Evolutionary conservation across 2,888 invertebrate genomes (phyloP), one percentile per base, ranked within the genome.

Genomic region (Eretmocerus hayati): DNA sequence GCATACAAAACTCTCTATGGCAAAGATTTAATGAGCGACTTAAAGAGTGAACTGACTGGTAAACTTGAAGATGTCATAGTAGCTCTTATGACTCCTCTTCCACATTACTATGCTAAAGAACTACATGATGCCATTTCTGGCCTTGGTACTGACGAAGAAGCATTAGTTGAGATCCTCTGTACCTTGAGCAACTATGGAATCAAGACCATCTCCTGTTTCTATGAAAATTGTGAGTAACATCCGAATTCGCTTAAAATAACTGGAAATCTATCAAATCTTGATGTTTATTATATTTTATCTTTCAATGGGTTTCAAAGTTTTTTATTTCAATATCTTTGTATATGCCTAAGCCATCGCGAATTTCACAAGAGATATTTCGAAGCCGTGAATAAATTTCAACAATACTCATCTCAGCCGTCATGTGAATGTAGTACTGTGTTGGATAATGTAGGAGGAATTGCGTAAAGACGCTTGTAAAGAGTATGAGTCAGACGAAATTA

Each of bases 1-100:
- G 84, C 87, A 19, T 97, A 87, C 76, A 96, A 96, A 75, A 89
- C 91, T 22, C 79, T 86, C 62, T 95, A 88, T 67, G 96, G 95
- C 66, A 71, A 83, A 79, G 87, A 89, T 67, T 72, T 89, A 63
- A 76, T 90, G 56, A 84, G 83, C 59, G 89, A 92, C 58, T 74
- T 92, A 63, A 92, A 91, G 73, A 87, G 90, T 63, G 94, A 95
- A 71, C 75, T 94, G 50, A 82, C 86, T 46, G 93, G 93, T 11
- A 87, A 89, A 72, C 83, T 94, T 61, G 92, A 93, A 74, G 87
- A 91, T 68, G 87, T 89, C 41, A 85, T 92, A 57, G 66, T 93
- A n/a, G 90, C 89, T 0, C 75, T 94, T 56, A 90, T 93, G 91
- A 90, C 89, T 3, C 90, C 90, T 3, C 74, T 88, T 54, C 87